A percentile compares a stretch with the other conserved stretches of the same genome.
phyloP scores from a whole-genome alignment of 2,797 vertebrate genomes.

The Rousettus madagascariensis region DNA sequence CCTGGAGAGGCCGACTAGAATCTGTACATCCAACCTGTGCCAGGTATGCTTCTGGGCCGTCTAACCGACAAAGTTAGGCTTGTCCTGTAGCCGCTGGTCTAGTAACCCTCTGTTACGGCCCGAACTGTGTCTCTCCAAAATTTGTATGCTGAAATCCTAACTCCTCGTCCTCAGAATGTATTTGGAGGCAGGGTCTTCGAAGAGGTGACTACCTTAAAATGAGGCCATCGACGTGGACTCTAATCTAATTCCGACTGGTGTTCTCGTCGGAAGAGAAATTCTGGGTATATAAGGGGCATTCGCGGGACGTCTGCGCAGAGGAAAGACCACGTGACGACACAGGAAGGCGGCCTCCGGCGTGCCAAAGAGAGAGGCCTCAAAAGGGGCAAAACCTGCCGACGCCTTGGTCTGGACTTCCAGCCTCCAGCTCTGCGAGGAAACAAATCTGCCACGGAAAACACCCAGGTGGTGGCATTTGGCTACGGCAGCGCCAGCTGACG shows the following conservation, averaged over 20 bases:
- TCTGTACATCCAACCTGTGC: neutral
- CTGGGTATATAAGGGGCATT: neutral
- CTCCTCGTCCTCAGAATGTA: neutral
- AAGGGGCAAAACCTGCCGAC: neutral
- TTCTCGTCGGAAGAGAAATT: neutral
- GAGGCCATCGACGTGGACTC: no score
- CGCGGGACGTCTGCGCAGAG: no score
- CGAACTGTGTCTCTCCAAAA: neutral
- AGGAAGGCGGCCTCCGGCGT: neutral
- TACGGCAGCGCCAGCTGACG: neutral
- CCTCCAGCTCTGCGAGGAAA: neutral
- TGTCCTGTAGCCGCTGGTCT: neutral
- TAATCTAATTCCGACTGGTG: neutral
- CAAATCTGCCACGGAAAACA: neutral
- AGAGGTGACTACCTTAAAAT: neutral
- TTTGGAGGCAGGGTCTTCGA: neutral
- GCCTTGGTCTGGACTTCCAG: neutral
- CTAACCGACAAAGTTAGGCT: accelerated
- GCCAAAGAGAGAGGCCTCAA: neutral
- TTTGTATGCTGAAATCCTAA: neutral
- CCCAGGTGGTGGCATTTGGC: neutral
- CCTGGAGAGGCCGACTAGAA: neutral
- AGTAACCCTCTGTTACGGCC: no score
- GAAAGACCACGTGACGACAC: no score
- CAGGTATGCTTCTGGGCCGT: neutral